These are phyloP conservation scores for Macrochelys suwanniensis DNA, from an alignment of 2,797 vertebrate genomes.

Conservation along the genomic window DNA sequence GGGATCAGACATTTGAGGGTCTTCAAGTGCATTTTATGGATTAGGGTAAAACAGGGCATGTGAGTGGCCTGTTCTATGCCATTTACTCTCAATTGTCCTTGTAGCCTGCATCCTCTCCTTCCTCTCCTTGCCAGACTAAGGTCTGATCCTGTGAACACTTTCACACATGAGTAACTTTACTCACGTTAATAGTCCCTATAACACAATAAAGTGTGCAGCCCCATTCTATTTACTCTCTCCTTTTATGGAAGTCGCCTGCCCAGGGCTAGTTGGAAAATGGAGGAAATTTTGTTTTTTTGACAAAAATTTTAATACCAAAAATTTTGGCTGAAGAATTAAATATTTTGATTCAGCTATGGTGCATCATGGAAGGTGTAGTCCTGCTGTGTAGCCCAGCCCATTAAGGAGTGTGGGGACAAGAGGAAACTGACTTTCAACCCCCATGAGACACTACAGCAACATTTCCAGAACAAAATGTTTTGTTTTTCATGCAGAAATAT, in stretches of 20 bases:
- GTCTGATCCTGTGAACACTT: background rate
- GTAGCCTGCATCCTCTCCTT: background rate
- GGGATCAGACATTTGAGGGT: background rate
- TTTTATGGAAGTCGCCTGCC: background rate
- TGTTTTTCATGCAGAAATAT: too few relatives aligned
- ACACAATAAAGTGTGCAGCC: background rate
- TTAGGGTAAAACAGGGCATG: background rate
- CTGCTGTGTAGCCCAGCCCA: too few relatives aligned
- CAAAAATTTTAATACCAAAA: too few relatives aligned
- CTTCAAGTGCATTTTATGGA: background rate
- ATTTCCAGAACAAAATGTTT: too few relatives aligned
- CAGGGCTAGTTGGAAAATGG: too few relatives aligned
- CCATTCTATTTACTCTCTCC: background rate
- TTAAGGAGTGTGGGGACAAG: too few relatives aligned
- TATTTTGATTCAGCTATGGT: too few relatives aligned
- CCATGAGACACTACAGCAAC: too few relatives aligned
- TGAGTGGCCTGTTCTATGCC: background rate
- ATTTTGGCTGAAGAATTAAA: too few relatives aligned
- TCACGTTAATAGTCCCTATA: background rate
- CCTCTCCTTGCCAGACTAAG: background rate
- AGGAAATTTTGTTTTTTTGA: too few relatives aligned
- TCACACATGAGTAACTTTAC: background rate
- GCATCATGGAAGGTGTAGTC: too few relatives aligned
- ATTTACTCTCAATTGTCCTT: rapidly evolving
- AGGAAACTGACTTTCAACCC: too few relatives aligned